Conservation (phyloP, 2,113 vertebrate species). For the Mohoua ochrocephala region DNA sequence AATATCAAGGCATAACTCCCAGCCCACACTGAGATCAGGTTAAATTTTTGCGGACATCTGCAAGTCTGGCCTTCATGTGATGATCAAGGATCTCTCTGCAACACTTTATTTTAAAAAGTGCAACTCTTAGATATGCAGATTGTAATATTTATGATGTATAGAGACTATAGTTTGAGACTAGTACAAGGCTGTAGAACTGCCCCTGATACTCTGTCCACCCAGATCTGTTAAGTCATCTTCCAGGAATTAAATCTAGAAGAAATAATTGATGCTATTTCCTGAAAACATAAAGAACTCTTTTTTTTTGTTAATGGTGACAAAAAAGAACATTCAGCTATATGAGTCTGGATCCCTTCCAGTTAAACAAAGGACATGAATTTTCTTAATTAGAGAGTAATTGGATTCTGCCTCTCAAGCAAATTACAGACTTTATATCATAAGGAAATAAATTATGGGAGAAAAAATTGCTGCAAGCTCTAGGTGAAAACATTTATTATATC, state of each 20-base stretch:
- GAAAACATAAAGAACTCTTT: background rate
- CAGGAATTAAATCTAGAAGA: background rate
- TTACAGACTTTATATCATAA: background rate
- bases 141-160: background rate
- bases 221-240: background rate
- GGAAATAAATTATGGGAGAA: background rate
- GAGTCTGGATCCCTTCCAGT: background rate
- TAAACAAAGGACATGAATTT: background rate
- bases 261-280: background rate
- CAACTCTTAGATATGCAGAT: background rate
- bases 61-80: background rate
- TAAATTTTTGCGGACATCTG: background rate
- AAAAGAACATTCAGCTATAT: background rate
- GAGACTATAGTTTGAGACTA: background rate
- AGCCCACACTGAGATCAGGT: background rate
- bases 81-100: background rate
- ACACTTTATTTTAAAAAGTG: background rate
- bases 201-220: background rate
- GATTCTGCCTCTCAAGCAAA: background rate
- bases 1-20: background rate
- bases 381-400: conserved; percentile 21
- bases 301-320: background rate
- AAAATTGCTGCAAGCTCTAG: background rate
- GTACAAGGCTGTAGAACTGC: background rate
- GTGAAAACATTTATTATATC: background rate